A percentile compares a stretch with the other conserved stretches of the same genome.
These are phyloP conservation scores for Polydrusus tereticollis DNA, from an alignment of 2,888 invertebrate species.

Conservation along the genomic window DNA sequence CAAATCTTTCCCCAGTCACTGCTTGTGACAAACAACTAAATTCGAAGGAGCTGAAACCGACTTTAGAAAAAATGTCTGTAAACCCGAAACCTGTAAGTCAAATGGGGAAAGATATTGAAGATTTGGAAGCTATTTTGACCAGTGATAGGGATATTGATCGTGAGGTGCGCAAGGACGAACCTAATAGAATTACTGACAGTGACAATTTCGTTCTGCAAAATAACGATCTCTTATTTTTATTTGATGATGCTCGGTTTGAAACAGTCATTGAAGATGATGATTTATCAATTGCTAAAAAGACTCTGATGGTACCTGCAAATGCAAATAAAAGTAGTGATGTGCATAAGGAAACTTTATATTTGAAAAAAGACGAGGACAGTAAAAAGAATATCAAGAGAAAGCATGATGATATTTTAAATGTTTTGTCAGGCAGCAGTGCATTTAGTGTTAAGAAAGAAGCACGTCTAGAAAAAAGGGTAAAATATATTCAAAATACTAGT, in stretches of 20 bases:
- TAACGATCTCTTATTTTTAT: slow-evolving; percentile 29
- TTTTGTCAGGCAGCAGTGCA: too few species aligned
- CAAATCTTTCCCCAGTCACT: neutral
- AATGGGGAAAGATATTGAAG: neutral
- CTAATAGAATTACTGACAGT: neutral
- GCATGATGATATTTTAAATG: neutral
- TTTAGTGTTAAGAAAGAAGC: neutral
- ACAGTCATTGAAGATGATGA: slow-evolving; percentile 3
- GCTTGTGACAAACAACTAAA: neutral
- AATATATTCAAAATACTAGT: neutral
- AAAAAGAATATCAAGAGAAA: neutral
- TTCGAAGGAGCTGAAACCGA: neutral
- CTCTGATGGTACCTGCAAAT: too few species aligned
- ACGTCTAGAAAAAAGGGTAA: neutral
- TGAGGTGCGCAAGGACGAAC: neutral
- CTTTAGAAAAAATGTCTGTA: neutral
- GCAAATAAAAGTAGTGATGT: neutral
- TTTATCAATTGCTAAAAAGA: too few species aligned
- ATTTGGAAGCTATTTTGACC: slow-evolving; percentile 20
- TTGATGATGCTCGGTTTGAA: slow-evolving; percentile 31
- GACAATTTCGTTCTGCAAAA: neutral
- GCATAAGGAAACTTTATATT: neutral
- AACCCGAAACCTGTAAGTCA: neutral
- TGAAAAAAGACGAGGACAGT: neutral
- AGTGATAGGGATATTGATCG: slow-evolving; percentile 11